Conservation (phyloP, 2,113 vertebrate genomes). For the Rhipidura dahli region DNA sequence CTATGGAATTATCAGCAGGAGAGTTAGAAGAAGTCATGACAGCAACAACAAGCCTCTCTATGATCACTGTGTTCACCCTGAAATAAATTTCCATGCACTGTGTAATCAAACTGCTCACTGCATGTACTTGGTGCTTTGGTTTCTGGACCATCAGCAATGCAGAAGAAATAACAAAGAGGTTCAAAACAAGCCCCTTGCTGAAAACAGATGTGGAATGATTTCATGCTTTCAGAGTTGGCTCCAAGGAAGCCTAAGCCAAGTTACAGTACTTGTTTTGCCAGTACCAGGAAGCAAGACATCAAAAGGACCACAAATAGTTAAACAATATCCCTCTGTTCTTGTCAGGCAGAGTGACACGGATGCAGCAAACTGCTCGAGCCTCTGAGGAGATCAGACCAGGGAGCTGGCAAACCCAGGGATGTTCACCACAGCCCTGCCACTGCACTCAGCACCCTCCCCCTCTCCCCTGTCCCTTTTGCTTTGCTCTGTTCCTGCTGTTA, state of each 20-base stretch:
- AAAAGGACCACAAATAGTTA: slow-evolving; percentile 27
- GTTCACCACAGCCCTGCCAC: background rate
- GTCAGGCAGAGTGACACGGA: background rate
- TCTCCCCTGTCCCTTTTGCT: background rate
- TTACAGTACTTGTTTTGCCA: background rate
- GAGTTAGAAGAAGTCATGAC: background rate
- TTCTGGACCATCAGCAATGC: background rate
- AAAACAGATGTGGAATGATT: background rate
- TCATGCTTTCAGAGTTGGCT: background rate
- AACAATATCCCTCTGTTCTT: background rate
- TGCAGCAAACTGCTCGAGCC: background rate
- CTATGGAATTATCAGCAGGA: background rate
- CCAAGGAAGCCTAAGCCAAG: background rate
- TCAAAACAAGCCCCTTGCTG: background rate
- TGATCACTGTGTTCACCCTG: background rate
- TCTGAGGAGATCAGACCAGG: background rate
- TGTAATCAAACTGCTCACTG: background rate
- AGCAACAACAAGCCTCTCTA: background rate
- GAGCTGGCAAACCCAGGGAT: background rate
- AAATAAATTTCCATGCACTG: background rate
- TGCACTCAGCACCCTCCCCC: fast-evolving
- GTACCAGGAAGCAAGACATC: background rate
- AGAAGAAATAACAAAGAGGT: background rate
- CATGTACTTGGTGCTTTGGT: background rate
- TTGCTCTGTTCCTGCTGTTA: background rate